These are phyloP conservation scores for Macrophya alboannulata DNA, from an alignment of 2,888 invertebrate genomes.

Conservation along the genomic window DNA sequence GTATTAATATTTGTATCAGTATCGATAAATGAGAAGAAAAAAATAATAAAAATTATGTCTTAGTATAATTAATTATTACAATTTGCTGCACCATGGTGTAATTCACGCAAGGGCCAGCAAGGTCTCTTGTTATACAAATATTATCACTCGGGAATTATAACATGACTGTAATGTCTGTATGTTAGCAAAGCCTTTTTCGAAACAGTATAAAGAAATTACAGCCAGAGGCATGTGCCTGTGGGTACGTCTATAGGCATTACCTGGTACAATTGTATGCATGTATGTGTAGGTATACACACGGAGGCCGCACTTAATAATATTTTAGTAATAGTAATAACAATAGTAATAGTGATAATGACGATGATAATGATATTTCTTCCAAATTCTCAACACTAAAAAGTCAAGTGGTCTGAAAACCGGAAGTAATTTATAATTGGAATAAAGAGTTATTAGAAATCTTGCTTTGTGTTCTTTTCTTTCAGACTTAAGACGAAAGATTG, in stretches of 20 bases:
- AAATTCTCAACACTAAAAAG: neutral
- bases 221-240: neutral
- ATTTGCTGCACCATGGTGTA: neutral
- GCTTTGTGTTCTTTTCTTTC: neutral
- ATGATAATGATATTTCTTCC: neutral
- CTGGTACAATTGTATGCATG: neutral
- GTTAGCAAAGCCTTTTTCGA: neutral
- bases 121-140: neutral
- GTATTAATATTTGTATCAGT: neutral
- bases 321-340: neutral
- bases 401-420: neutral
- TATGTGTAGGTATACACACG: neutral
- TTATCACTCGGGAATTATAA: neutral
- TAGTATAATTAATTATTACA: neutral
- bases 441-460: neutral
- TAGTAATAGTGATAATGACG: constrained; percentile 21
- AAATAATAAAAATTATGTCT: neutral
- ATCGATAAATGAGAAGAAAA: neutral
- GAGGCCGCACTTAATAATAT: neutral
- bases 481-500: neutral
- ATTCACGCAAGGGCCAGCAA: neutral
- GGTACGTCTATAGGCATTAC: neutral
- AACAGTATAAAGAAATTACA: neutral
- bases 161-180: neutral
- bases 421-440: neutral